Evolutionary conservation across 2,113 vertebrate species (phyloP), one percentile per base, ranked within the genome.

Genomic region (Silurus glanis): DNA sequence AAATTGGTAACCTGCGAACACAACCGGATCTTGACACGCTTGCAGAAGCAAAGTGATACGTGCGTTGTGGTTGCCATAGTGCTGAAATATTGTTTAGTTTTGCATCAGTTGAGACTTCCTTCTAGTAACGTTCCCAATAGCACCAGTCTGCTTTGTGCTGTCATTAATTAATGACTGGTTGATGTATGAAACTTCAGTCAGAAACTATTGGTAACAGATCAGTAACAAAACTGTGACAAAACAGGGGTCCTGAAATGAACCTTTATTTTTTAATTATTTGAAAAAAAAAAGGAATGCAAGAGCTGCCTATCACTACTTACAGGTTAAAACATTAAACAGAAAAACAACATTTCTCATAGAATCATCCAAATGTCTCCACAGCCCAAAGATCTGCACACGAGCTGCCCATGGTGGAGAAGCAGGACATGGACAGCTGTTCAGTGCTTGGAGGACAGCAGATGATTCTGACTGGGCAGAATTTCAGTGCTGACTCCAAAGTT

Each of bases 361-460:
- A 19, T 3, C 4, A 59, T 17, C 9, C 2, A 21, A 21, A 93
- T 92, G 89, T 90, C 49, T 59, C 67, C 71, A 62, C 92, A 99
- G 98, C 98, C 91, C 98, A 99, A 93, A 97, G 98, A 6, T 99
- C 98, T 0, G 98, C 98, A 53, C 98, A 99, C 10, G 98, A 99
- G 92, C 96, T 99, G 91, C 98, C 98, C 88, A 97, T 98, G 96
- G 97, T 99, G 89, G 98, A 99, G 85, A 97, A 97, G 90, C 97
- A 99, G 88, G 97, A 99, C 91, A 95, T 95, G n/a, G 97, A 98
- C 86, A 94, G 96, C 91, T 99, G 98, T 92, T 96, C 97, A 0
- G 97, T 97, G 7, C 97, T 97, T 59, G 98, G 98, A 21, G 98
- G 98, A 80, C 98, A 99, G 84, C 98, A 98, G 94, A 99, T 99